Evolutionary conservation across 1,140 invertebrate genomes (phyloP).

Genomic region (Drosophila varians): DNA sequence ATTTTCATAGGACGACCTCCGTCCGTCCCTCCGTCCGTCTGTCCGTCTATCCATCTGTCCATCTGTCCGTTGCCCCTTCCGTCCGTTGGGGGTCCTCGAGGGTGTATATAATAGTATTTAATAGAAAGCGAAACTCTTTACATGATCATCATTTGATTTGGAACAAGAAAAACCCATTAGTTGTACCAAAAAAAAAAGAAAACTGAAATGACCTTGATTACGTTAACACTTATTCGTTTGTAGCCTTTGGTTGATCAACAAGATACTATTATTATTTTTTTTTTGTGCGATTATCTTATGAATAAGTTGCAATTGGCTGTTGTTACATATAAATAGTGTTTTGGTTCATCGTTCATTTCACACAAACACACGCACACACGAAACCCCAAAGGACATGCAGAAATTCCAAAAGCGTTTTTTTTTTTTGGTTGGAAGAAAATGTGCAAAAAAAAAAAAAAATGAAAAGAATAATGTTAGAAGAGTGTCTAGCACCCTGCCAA

Average conservation of each 20-base stretch:
- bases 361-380: constrained; percentile 5
- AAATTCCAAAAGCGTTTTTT: neutral
- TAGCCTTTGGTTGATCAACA: constrained; percentile 32
- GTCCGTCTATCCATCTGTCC: neutral
- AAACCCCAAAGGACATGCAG: neutral
- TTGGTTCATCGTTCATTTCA: constrained; percentile 53
- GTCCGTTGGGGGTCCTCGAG: neutral
- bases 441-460: neutral
- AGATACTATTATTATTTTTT: neutral
- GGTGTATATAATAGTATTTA: neutral
- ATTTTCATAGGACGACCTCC: constrained; percentile 13
- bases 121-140: neutral
- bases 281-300: constrained; percentile 50
- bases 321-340: constrained; percentile 54
- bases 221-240: constrained; percentile 43
- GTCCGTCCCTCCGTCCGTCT: neutral
- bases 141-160: constrained; percentile 14
- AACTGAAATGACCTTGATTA: constrained; percentile 32
- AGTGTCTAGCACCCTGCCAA: constrained; percentile 12
- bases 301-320: constrained; percentile 78
- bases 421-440: too few relatives aligned
- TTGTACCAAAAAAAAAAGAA: constrained; percentile 24
- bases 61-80: neutral
- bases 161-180: constrained; percentile 17
- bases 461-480: neutral